Evolutionary conservation across 2,888 invertebrate species (phyloP).

Genomic region (Palloptera scutellata): DNA sequence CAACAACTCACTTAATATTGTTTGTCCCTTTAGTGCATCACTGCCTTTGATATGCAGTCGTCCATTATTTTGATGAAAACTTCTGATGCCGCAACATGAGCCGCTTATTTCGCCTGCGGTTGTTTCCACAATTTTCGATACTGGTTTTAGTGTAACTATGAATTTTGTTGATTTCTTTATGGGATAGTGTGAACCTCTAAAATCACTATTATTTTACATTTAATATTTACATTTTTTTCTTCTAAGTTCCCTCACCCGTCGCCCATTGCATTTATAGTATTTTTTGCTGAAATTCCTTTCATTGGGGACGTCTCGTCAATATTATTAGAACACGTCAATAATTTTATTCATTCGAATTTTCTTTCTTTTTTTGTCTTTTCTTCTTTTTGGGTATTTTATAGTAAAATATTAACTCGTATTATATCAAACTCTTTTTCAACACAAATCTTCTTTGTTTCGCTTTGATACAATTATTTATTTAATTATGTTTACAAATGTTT

Average conservation of each 20-base stretch:
- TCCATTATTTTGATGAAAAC: no score
- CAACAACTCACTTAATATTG: conserved; percentile 23
- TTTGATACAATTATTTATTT: not conserved
- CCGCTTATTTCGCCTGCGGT: not conserved
- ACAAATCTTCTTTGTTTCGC: not conserved
- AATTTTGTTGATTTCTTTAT: conserved; percentile 25
- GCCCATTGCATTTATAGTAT: conserved; percentile 17
- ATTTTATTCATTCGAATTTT: not conserved
- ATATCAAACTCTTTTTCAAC: no score
- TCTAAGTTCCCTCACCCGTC: conserved; percentile 3
- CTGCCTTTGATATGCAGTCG: not conserved
- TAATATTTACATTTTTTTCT: not conserved
- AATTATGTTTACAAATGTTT: not conserved
- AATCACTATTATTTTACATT: not conserved
- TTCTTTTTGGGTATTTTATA: no score
- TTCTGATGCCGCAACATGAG: conserved; percentile 4
- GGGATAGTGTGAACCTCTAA: conserved; percentile 2
- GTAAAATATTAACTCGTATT: no score
- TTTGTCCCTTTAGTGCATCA: conserved; percentile 20
- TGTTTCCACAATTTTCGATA: conserved; percentile 3
- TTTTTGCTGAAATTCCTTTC: conserved; percentile 2
- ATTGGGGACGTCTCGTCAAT: not conserved
- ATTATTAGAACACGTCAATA: not conserved
- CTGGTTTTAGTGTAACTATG: conserved; percentile 25
- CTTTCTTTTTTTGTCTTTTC: not conserved